Evolutionary conservation across 1,140 invertebrate genomes (phyloP), one percentile per base, ranked within the genome.

Genomic region (Centruroides vittatus): DNA sequence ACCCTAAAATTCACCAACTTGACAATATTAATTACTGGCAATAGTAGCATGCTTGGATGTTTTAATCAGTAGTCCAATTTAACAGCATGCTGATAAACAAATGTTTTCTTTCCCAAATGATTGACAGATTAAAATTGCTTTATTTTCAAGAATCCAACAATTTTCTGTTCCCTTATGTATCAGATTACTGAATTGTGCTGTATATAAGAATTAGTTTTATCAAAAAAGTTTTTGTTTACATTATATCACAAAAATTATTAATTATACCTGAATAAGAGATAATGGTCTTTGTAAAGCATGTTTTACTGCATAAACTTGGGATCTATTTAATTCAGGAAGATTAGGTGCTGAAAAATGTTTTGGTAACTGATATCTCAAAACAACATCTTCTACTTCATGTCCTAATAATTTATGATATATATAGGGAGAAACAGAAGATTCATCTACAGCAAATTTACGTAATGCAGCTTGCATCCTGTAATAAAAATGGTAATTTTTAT

Each of bases 271-370:
- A 70, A 99, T 99, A 1, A 99, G 74, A 34, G 91, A 96, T 6
- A 99, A 74, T 0, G 96, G 95, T n/a, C 94, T 80, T 72, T 98
- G 94, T 1, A 99, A 78, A 0, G 95, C 96, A 72, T 97, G 94
- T 72, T 98, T 98, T 0, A 99, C 95, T n/a, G 97, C 97, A 76
- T 95, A 98, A 0, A 97, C 93, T 80, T 85, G 75, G n/a, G 68
- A 68, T 56, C 58, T 51, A 76, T 99, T 99, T 6, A 99, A 79
- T 71, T 99, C 95, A 0, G 97, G 97, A 55, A 99, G 75, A 72
- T 98, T 94, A 0, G 94, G 93, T 3, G 94, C 95, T 58, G 91
- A 94, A 71, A 97, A 98, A 66, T 97, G 86, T 73, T 98, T 98
- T 0, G 95, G 95, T 11, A 96, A 76, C 62, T 91, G 86, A 66